Percentiles rank a stretch among this genome's conserved stretches.
These are phyloP conservation scores for Eremobia ochroleuca DNA, from an alignment of 2,888 invertebrate species.

Conservation along the genomic window DNA sequence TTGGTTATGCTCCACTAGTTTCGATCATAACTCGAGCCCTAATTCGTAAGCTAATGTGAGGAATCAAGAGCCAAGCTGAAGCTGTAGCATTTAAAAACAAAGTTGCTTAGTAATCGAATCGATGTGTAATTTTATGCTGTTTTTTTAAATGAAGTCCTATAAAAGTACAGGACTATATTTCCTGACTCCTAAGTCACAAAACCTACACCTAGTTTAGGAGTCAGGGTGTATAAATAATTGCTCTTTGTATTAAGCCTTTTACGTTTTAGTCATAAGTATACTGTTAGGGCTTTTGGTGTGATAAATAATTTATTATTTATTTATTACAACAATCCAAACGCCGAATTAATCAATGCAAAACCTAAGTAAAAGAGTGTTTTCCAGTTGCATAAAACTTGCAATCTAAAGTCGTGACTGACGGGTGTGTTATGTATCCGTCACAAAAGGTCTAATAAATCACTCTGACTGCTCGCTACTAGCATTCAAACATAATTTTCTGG, in stretches of 20 bases:
- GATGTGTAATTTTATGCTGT: too few species aligned
- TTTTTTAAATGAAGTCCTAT: background rate
- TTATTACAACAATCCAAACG: background rate
- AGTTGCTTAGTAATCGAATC: background rate
- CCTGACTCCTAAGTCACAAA: too few species aligned
- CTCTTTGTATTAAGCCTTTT: background rate
- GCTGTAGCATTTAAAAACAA: background rate
- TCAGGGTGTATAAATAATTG: too few species aligned
- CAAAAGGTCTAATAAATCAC: constrained; percentile 15
- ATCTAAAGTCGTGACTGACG: constrained; percentile 11
- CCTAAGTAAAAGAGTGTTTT: background rate
- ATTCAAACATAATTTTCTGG: background rate
- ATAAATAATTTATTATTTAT: background rate
- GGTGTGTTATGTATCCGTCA: constrained; percentile 21
- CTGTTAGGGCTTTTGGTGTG: background rate
- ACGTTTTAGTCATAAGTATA: background rate
- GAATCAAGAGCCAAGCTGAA: background rate
- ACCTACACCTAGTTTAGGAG: too few species aligned
- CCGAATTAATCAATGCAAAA: constrained; percentile 10
- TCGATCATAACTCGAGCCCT: background rate
- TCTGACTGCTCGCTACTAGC: background rate
- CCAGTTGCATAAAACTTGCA: constrained; percentile 7
- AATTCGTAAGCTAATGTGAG: constrained; percentile 18
- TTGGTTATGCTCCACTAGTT: constrained; percentile 22
- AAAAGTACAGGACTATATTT: background rate